Base-by-base conservation (phyloP, 2,113 vertebrate genomes). In the Perca flavescens region DNA sequence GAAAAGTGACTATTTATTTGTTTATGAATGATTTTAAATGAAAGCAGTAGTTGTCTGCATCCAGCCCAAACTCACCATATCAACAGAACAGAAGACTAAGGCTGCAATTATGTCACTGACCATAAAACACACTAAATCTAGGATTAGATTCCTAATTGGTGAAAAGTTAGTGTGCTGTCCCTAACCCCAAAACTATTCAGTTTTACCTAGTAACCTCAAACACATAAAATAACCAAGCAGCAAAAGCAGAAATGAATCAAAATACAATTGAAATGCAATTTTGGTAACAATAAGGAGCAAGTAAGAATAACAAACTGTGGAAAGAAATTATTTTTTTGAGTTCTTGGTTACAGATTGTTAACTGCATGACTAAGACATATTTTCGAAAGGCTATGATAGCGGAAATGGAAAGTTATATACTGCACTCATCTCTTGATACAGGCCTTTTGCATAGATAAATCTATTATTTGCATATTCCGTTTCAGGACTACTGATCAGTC, bases 401-500 rank as follows among this genome's bases (percentile, higher is more conserved):
- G 70, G 47, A 80, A 40, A 65, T 72, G 10, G 36, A 50, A 60
- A 65, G 58, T 6, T 60, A 11, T 4, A 21, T 36, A 22, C 47
- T 64, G 19, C 6, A 10, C 46, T 15, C 34, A 50, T 53, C 46
- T 52, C 21, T 28, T 71, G 31, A 52, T 74, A 40, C 40, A 56
- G 49, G 9, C 12, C 1, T 28, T 82, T 90, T 85, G 74, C 74
- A 77, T 79, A 56, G 25, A 58, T 34, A 56, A 6, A 6, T 14
- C 0, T n/a, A 25, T 19, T 69, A 36, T 82, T 89, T 89, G 72
- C 80, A 80, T 82, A 74, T 75, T 57, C 17, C 15, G 34, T 28
- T 82, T 84, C 28, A 22, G 36, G 46, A 19, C 61, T 69, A 47
- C 11, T 28, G 8, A 60, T 74, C 56, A 60, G 56, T 12, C 13